Conservation (phyloP, 2,797 vertebrate species). For the Onychomys arenicola region DNA sequence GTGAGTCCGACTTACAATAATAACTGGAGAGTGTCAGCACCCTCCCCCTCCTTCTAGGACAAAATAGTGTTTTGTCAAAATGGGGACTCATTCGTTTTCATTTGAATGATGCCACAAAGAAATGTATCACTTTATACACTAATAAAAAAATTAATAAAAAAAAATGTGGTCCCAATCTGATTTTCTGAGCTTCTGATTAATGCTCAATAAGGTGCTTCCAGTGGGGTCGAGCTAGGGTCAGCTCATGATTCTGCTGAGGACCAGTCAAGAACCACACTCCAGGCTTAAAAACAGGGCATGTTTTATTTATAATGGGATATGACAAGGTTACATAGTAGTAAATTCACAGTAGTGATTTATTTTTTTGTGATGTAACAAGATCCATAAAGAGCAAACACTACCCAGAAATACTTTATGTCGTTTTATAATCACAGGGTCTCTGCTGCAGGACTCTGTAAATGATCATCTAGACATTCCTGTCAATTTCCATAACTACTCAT, state of each 20-base stretch:
- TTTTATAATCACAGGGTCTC: neutral
- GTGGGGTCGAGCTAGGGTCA: neutral
- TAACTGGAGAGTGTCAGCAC: neutral
- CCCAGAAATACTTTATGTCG: slow-evolving; percentile 2
- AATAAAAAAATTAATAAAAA: neutral
- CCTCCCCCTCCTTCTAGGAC: neutral
- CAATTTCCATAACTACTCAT: neutral
- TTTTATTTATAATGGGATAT: slow-evolving; percentile 61
- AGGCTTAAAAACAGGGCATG: neutral
- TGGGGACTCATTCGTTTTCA: neutral
- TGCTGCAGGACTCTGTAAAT: slow-evolving; percentile 29
- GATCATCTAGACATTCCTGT: slow-evolving; percentile 8
- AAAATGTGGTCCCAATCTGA: neutral
- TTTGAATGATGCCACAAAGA: neutral
- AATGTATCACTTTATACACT: neutral
- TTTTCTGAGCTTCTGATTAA: neutral
- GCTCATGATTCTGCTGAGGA: neutral
- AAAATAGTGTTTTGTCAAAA: neutral
- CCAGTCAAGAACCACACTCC: neutral
- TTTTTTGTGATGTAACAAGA: slow-evolving; percentile 62
- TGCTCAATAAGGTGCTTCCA: neutral
- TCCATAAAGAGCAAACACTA: slow-evolving; percentile 38
- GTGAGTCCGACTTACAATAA: fast-evolving
- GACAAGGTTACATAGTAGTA: slow-evolving; percentile 60
- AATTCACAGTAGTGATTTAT: slow-evolving; percentile 73